phyloP scores from a whole-genome alignment of 1,140 invertebrate genomes.

The Euura lappo region DNA sequence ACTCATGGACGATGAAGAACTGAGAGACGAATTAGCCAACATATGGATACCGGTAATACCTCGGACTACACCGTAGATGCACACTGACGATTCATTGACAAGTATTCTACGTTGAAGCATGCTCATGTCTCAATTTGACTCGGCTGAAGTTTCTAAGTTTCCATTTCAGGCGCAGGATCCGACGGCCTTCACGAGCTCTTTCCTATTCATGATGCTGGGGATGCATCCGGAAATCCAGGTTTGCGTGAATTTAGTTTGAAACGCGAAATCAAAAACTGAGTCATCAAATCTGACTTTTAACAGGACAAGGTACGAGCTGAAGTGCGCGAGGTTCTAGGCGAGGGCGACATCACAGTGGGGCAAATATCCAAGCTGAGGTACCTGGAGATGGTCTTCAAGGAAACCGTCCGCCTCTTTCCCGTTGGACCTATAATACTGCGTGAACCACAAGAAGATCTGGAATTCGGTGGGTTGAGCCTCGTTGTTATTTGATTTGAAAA shows the following conservation, averaged over 20 bases:
- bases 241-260: background rate
- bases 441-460: conserved; percentile 23
- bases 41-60: conserved; percentile 49
- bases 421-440: conserved; percentile 62
- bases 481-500: no score
- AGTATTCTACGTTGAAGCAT: no score
- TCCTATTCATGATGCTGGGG: conserved; percentile 60
- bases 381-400: conserved; percentile 38
- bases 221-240: conserved; percentile 66
- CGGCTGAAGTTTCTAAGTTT: background rate
- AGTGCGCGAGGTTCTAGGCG: background rate
- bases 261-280: no score
- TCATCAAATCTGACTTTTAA: conserved; percentile 25
- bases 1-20: conserved; percentile 36
- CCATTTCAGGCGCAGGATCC: conserved; percentile 76
- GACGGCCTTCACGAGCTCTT: conserved; percentile 55
- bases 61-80: no score
- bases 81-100: no score
- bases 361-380: conserved; percentile 25
- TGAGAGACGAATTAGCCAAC: conserved; percentile 50
- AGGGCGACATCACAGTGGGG: background rate
- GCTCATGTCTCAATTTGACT: no score
- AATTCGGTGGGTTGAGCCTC: conserved; percentile 25
- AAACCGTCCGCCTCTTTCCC: conserved; percentile 62
- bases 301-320: background rate